Conservation (phyloP, 2,888 invertebrate species). For the Acrobasis suavella region DNA sequence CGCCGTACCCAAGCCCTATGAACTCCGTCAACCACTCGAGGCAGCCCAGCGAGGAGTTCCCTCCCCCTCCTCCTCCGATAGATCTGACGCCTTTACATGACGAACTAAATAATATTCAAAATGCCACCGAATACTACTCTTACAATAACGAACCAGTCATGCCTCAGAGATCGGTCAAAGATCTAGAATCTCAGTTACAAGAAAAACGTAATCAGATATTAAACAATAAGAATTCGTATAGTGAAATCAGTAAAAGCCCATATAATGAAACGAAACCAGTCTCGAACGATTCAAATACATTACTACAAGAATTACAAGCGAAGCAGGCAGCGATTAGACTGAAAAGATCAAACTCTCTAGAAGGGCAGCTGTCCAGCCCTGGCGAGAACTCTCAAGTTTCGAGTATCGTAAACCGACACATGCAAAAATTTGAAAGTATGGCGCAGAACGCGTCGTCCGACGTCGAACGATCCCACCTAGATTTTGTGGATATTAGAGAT, state of each 20-base stretch:
- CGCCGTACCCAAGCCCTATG: slow-evolving; percentile 91
- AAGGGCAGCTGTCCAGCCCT: slow-evolving; percentile 62
- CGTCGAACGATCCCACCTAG: slow-evolving; percentile 65
- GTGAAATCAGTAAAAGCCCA: slow-evolving; percentile 38
- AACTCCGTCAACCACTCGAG: slow-evolving; percentile 90
- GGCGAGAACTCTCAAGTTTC: slow-evolving; percentile 40
- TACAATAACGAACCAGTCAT: slow-evolving; percentile 56
- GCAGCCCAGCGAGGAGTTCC: slow-evolving; percentile 94
- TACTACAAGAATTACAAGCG: slow-evolving; percentile 90
- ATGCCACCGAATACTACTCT: slow-evolving; percentile 47
- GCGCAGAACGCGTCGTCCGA: slow-evolving; percentile 54
- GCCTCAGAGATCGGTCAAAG: slow-evolving; percentile 55
- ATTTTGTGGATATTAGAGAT: slow-evolving; percentile 68
- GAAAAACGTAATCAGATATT: slow-evolving; percentile 84
- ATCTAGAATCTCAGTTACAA: slow-evolving; percentile 84
- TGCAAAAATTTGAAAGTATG: slow-evolving; percentile 82
- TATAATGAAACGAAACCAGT: slow-evolving; percentile 55
- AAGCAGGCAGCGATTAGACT: slow-evolving; percentile 85
- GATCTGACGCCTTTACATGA: slow-evolving; percentile 86
- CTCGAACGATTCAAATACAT: slow-evolving; percentile 80
- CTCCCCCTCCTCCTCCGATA: slow-evolving; percentile 92
- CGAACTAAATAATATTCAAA: slow-evolving; percentile 78
- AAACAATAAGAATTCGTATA: slow-evolving; percentile 60
- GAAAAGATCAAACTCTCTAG: slow-evolving; percentile 65
- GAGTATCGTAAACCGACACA: slow-evolving; percentile 18